Evolutionary conservation across 2,113 vertebrate species (phyloP).

Genomic region (Ailuropoda melanoleuca): DNA sequence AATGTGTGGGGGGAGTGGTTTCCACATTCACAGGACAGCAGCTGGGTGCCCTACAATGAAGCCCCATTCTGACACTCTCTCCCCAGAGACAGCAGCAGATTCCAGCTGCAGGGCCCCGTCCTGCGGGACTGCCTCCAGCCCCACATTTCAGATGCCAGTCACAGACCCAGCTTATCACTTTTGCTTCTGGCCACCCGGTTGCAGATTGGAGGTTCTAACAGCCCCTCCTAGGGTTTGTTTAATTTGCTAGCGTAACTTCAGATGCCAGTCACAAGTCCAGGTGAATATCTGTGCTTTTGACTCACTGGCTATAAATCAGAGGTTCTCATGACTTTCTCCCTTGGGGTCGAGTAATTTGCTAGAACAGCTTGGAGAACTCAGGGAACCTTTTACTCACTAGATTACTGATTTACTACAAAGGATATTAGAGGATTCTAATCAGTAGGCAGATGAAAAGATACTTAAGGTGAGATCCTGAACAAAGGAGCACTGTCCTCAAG

Average conservation of each 20-base stretch:
- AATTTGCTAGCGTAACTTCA: background rate
- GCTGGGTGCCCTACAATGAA: background rate
- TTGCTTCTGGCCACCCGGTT: background rate
- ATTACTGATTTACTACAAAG: background rate
- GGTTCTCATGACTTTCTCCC: background rate
- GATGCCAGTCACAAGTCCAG: too few species aligned
- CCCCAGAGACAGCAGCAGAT: background rate
- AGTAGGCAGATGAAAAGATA: background rate
- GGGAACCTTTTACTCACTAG: background rate
- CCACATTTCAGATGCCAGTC: background rate
- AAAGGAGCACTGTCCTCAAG: background rate
- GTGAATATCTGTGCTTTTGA: background rate
- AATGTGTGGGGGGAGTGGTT: background rate
- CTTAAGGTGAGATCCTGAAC: background rate
- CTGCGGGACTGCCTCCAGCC: fast-evolving
- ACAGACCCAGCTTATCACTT: background rate
- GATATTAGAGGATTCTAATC: background rate
- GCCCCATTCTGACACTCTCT: background rate
- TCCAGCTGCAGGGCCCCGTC: background rate
- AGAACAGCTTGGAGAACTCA: background rate
- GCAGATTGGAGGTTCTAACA: background rate
- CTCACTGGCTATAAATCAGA: background rate
- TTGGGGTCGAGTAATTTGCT: background rate
- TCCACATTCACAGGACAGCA: background rate
- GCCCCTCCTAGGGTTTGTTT: background rate